These are phyloP conservation scores for Dendrocincla tyrannina DNA, from an alignment of 2,797 vertebrate genomes.

Conservation along the genomic window DNA sequence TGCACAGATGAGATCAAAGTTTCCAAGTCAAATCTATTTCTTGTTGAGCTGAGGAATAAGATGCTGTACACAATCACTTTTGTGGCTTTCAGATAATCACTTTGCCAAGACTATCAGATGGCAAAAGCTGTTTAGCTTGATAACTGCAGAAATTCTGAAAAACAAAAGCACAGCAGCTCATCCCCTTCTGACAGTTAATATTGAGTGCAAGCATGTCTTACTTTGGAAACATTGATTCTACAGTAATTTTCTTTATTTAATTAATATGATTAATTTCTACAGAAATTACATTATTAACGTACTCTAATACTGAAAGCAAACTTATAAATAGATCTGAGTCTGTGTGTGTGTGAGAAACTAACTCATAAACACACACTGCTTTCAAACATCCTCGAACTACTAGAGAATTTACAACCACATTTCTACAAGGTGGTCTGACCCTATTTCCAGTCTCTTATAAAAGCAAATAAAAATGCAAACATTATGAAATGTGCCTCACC, in stretches of 20 bases:
- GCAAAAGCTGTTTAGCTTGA: neutral
- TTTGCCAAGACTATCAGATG: neutral
- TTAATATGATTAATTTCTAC: neutral
- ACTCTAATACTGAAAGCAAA: neutral
- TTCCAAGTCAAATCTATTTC: neutral
- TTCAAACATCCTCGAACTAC: neutral
- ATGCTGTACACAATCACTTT: neutral
- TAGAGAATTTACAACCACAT: neutral
- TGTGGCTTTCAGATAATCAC: neutral
- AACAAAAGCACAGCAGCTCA: neutral
- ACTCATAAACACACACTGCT: neutral
- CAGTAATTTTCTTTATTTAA: neutral
- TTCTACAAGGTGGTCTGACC: neutral
- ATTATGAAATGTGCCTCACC: neutral
- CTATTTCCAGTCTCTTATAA: neutral
- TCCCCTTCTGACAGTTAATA: neutral
- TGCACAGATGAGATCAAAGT: neutral
- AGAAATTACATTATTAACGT: neutral
- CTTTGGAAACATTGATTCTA: neutral
- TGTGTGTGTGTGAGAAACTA: neutral
- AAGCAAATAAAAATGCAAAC: neutral
- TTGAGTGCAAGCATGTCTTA: neutral
- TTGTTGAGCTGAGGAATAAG: conserved; percentile 23
- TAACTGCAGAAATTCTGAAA: neutral
- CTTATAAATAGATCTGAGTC: neutral